A percentile compares a stretch with the other conserved stretches of the same genome.
Conservation (phyloP, 2,888 invertebrate species). For the Luperina testacea region DNA sequence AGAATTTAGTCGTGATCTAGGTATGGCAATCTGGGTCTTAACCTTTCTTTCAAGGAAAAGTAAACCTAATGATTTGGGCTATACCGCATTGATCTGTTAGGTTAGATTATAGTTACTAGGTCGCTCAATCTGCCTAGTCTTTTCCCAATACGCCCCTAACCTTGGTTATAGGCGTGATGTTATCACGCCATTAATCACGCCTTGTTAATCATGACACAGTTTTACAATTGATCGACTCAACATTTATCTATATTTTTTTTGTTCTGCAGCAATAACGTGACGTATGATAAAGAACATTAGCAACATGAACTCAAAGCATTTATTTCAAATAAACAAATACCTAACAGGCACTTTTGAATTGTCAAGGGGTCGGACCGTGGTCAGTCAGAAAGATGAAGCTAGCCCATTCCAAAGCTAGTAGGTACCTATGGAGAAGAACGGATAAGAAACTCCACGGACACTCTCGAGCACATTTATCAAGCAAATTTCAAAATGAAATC, state of each 20-base stretch:
- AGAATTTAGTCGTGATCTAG: conserved; percentile 1
- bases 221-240: neutral
- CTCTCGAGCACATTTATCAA: conserved; percentile 11
- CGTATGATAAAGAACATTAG: neutral
- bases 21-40: neutral
- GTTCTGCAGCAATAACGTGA: neutral
- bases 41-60: conserved; percentile 8
- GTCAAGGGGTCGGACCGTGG: too few relatives aligned
- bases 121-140: too few relatives aligned
- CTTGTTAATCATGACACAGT: neutral
- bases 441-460: too few relatives aligned
- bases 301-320: too few relatives aligned
- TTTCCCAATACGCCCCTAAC: too few relatives aligned
- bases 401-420: too few relatives aligned
- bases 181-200: too few relatives aligned
- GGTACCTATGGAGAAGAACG: too few relatives aligned
- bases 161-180: neutral
- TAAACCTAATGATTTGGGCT: neutral
- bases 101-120: neutral
- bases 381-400: too few relatives aligned
- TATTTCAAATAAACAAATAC: too few relatives aligned
- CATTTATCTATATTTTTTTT: neutral
- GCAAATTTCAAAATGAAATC: conserved; percentile 16
- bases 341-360: too few relatives aligned
- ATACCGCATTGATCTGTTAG: neutral